Conservation (phyloP, 2,113 vertebrate genomes). For the Siphamia tubifer region DNA sequence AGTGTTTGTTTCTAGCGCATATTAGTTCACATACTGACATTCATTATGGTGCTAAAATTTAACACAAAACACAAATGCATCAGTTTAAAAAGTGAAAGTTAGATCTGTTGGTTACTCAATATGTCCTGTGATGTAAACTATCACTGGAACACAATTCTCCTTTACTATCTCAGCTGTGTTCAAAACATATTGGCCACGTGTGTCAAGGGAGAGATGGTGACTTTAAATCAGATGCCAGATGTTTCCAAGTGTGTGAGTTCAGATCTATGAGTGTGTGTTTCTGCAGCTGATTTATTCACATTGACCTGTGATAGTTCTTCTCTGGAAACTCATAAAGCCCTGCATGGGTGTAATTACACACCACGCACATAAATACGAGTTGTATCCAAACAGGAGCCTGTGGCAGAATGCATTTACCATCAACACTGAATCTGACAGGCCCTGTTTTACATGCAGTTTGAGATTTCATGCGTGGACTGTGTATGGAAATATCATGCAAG, state of each 20-base stretch:
- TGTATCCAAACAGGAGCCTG: background rate
- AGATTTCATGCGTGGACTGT: too few species aligned
- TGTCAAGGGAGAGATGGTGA: background rate
- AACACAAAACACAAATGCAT: too few species aligned
- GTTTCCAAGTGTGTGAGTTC: conserved; percentile 7
- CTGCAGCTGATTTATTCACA: background rate
- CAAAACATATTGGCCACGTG: background rate
- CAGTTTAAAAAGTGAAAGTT: background rate
- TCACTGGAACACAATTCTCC: background rate
- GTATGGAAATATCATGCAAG: too few species aligned
- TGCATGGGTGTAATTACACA: background rate
- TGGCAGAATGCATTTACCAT: too few species aligned
- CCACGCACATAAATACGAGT: background rate
- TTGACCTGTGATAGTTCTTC: background rate
- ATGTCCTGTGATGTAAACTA: background rate
- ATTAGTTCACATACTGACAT: too few species aligned
- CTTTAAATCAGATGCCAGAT: conserved; percentile 36
- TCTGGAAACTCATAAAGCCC: background rate
- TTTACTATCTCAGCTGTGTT: conserved; percentile 6
- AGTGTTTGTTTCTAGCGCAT: too few species aligned
- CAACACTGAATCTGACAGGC: too few species aligned
- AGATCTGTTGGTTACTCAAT: too few species aligned
- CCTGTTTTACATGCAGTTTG: too few species aligned
- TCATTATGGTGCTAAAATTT: too few species aligned
- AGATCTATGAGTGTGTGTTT: background rate